Evolutionary conservation across 2,797 vertebrate species (phyloP), one percentile per base, ranked within the genome.

Genomic region (Hydrocynus forskahlii): DNA sequence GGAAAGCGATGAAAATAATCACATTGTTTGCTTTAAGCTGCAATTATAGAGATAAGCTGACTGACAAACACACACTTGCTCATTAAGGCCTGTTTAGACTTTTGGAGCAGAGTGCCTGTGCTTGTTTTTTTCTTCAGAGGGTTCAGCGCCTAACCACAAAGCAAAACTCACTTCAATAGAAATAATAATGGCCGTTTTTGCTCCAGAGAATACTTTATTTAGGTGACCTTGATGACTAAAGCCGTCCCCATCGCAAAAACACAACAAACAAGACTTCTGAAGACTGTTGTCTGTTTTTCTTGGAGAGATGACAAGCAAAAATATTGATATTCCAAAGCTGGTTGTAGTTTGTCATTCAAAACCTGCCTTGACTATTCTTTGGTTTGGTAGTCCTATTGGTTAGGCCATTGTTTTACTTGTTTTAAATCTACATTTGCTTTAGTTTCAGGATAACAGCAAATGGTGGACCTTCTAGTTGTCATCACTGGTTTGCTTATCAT

Each of bases 21-120:
- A 52, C 77, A 82, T 81, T 74, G 66, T 85, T 85, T 81, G 55
- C 60, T 72, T 69, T 80, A 83, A 85, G 68, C 77, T 40, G 55
- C 78, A 80, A 76, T 85, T 83, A 78, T 50, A 21, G 29, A 76
- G 66, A 83, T 81, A 82, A 83, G 81, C 69, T 23, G 69, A 54
- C 64, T 70, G 75, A 82, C 68, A 62, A 79, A 75, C 57, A 71
- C 55, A 35, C 59, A 76, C 35, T 76, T 29, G 64, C 45, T 70
- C 40, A 78, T 83, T 86, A 84, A 72, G 75, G 74, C 55, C 40
- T 79, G 74, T 79, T 79, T 50, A 60, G 63, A 43, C 19, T 63
- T 67, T 64, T 25, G 13, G 59, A 55, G 59, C 48, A 67, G 7
- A 62, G 59, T 76, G 38, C 76, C 63, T 66, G 4, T 50, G 17